Evolutionary conservation across 2,888 invertebrate genomes (phyloP).

Genomic region (Diarsia mendica): DNA sequence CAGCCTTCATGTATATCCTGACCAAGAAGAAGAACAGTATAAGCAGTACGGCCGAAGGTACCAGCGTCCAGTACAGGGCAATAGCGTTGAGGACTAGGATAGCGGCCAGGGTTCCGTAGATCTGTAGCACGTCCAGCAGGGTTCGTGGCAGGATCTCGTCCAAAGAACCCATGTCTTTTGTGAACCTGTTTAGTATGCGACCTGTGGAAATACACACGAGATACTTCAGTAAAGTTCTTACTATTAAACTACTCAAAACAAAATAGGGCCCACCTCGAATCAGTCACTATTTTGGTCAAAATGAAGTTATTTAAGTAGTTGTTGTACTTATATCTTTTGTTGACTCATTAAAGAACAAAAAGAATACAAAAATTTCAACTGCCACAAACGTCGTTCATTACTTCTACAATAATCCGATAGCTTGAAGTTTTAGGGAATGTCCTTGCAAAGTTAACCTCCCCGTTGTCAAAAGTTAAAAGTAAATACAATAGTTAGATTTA

Average conservation of each 20-base stretch:
- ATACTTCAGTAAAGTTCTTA: background rate
- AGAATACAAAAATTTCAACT: too few species aligned
- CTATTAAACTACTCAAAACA: too few species aligned
- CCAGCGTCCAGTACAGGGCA: slow-evolving; percentile 90
- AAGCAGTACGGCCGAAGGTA: slow-evolving; percentile 90
- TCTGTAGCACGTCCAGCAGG: slow-evolving; percentile 92
- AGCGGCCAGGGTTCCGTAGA: slow-evolving; percentile 86
- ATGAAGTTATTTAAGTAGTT: too few species aligned
- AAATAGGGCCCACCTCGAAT: too few species aligned
- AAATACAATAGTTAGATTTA: too few species aligned
- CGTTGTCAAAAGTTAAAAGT: background rate
- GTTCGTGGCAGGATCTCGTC: slow-evolving; percentile 94
- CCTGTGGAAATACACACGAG: slow-evolving; percentile 81
- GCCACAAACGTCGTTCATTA: too few species aligned
- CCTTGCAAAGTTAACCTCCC: background rate
- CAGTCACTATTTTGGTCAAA: too few species aligned
- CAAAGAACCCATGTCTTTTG: slow-evolving; percentile 95
- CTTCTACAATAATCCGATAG: background rate
- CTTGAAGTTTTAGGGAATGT: background rate
- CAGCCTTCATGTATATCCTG: slow-evolving; percentile 92
- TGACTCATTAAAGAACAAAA: background rate
- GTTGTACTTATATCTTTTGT: background rate
- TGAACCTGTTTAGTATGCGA: slow-evolving; percentile 94
- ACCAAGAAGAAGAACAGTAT: slow-evolving; percentile 91
- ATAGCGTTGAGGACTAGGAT: slow-evolving; percentile 91